These are phyloP conservation scores for Whitmania pigra DNA, from an alignment of 1,140 invertebrate genomes.

Conservation along the genomic window DNA sequence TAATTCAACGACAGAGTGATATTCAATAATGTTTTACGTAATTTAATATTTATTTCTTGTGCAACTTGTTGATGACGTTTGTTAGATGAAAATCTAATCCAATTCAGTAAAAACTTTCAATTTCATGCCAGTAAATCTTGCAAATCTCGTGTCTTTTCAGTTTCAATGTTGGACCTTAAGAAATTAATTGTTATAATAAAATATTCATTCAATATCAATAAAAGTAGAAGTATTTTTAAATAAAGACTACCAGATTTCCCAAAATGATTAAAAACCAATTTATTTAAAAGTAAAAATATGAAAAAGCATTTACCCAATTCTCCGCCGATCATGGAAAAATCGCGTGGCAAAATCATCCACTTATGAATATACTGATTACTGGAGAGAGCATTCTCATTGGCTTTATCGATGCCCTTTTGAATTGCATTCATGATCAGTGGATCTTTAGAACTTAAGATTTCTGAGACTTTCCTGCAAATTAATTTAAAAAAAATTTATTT, in stretches of 20 bases:
- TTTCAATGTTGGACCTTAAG: slow-evolving; percentile 69
- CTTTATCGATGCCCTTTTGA: slow-evolving; percentile 51
- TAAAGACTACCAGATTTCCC: no score
- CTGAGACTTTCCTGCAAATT: slow-evolving; percentile 49
- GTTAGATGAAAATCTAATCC: no score
- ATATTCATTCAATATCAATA: background rate
- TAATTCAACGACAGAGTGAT: no score
- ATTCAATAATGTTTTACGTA: no score
- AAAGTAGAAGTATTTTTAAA: no score
- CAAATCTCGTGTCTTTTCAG: slow-evolving; percentile 50
- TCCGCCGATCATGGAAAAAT: slow-evolving; percentile 69
- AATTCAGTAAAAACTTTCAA: no score
- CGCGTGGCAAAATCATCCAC: slow-evolving; percentile 62
- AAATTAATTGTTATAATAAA: slow-evolving; percentile 30
- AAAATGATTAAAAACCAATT: no score
- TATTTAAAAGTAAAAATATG: no score
- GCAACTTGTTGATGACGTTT: no score
- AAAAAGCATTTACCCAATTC: slow-evolving; percentile 52
- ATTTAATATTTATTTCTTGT: no score
- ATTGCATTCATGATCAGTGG: slow-evolving; percentile 31
- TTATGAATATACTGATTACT: slow-evolving; percentile 77
- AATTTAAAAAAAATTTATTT: background rate
- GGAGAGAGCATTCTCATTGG: slow-evolving; percentile 62
- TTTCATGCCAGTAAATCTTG: no score
- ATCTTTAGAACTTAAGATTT: slow-evolving; percentile 29